Conservation (phyloP, 2,113 vertebrate species). For the Gobio gobio region DNA sequence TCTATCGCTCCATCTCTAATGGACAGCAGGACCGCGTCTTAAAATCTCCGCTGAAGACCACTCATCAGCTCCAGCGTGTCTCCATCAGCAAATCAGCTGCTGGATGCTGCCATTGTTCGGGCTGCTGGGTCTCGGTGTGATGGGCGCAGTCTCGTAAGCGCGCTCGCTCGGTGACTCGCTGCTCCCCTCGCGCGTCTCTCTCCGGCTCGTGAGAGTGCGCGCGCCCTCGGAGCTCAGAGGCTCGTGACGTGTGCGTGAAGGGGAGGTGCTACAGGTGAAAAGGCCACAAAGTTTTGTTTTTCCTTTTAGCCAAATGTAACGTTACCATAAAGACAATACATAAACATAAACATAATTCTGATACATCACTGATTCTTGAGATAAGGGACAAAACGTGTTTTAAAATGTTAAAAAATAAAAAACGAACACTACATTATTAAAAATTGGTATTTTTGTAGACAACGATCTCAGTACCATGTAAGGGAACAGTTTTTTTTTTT, state of each 20-base stretch:
- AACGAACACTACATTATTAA: too few species aligned
- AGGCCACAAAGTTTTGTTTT: constrained; percentile 56
- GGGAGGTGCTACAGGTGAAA: constrained; percentile 55
- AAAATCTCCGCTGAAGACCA: constrained; percentile 60
- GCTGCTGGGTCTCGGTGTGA: constrained; percentile 15
- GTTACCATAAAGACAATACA: neutral
- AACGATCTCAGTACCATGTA: too few species aligned
- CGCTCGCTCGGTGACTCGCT: constrained; percentile 51
- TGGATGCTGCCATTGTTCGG: constrained; percentile 78
- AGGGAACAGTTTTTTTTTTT: too few species aligned
- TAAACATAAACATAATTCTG: neutral
- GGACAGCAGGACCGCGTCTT: constrained; percentile 70
- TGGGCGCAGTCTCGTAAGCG: constrained; percentile 77
- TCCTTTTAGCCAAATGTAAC: constrained; percentile 55
- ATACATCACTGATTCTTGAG: too few species aligned
- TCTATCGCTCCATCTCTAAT: constrained; percentile 77
- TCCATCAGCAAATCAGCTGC: constrained; percentile 67
- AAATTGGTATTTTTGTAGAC: too few species aligned
- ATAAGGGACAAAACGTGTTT: too few species aligned
- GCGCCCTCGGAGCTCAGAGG: constrained; percentile 39
- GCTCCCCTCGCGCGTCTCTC: constrained; percentile 70
- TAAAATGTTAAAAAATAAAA: too few species aligned
- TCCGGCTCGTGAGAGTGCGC: constrained; percentile 85
- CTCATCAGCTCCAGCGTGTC: constrained; percentile 62
- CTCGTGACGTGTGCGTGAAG: constrained; percentile 34